phyloP scores from a whole-genome alignment of 2,888 invertebrate genomes.

The Merodon equestris region DNA sequence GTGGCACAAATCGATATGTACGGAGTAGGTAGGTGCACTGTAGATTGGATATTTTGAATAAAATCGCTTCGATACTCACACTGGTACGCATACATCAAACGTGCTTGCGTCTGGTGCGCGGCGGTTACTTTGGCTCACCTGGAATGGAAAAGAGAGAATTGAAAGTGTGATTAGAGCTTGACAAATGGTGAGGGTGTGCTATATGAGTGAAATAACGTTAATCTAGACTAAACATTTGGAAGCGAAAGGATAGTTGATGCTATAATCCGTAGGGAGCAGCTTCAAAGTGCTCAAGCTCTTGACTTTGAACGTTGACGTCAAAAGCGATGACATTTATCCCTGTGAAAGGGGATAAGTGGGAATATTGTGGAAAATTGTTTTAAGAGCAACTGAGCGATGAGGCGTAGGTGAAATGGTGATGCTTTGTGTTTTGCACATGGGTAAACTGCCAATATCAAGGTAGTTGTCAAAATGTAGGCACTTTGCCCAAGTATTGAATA shows the following conservation, averaged over 20 bases:
- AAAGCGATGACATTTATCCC: slow-evolving; percentile 32
- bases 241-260: neutral
- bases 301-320: slow-evolving; percentile 10
- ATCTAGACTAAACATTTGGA: too few relatives aligned
- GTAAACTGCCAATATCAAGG: too few relatives aligned
- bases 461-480: too few relatives aligned
- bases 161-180: neutral
- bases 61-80: slow-evolving; percentile 44
- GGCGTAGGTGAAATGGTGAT: too few relatives aligned
- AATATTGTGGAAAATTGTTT: neutral
- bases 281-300: slow-evolving; percentile 23
- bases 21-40: slow-evolving; percentile 26
- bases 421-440: too few relatives aligned
- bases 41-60: slow-evolving; percentile 24
- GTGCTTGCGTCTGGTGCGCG: too few relatives aligned
- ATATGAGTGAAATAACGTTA: too few relatives aligned
- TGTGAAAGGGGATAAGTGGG: slow-evolving; percentile 24
- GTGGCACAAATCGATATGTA: slow-evolving; percentile 47
- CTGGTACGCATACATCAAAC: slow-evolving; percentile 21
- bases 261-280: slow-evolving; percentile 5
- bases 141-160: slow-evolving; percentile 25
- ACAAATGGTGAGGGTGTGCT: neutral
- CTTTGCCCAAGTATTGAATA: too few relatives aligned
- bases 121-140: slow-evolving; percentile 42
- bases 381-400: too few relatives aligned